Base-by-base conservation (phyloP, 2,888 invertebrate genomes). In the Acheta domesticus region DNA sequence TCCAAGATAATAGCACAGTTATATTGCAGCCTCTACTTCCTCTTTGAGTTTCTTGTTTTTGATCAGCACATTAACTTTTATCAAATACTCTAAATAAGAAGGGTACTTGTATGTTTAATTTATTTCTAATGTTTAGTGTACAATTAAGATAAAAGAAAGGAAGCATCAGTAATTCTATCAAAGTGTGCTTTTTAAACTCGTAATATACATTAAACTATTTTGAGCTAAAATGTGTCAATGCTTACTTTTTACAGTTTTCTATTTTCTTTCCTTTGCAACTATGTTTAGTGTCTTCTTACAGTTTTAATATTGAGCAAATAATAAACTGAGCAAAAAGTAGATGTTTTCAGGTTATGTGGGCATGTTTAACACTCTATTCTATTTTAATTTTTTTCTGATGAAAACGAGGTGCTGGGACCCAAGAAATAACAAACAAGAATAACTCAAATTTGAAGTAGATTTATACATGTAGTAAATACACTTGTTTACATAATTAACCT, bases 1-100 rank as follows among this genome's bases (percentile, higher is more conserved):
- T 80, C 76, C 75, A 79, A 62, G 74, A 75, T 74, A 20, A 48
- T 75, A 78, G 49, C 62, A 62, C 62, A 14, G n/a, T 11, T 62
- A 19, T 62, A 62, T 62, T 62, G 62, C 62, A 62, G 62, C 62
- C 62, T 62, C 62, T 62, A 62, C 62, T 62, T 62, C n/a, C 62
- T 62, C 16, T 62, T 62, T 62, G 62, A 62, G 62, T 62, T 62
- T 62, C 62, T 62, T 62, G 62, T 62, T 62, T 62, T 62, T 36
- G 36, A 36, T 36, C 36, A 36, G 36, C 36, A 36, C 36, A 36
- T 36, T 36, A 36, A 36, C 36, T 4, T 36, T 36, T 36, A 36
- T 36, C 36, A 36, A 36, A 36, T 36, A 36, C 36, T 36, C 36
- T 36, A 36, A 36, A 36, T 36, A 36, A 36, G 36, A 36, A 36